phyloP scores from a whole-genome alignment of 2,888 invertebrate genomes.

The Nymphalis urticae region DNA sequence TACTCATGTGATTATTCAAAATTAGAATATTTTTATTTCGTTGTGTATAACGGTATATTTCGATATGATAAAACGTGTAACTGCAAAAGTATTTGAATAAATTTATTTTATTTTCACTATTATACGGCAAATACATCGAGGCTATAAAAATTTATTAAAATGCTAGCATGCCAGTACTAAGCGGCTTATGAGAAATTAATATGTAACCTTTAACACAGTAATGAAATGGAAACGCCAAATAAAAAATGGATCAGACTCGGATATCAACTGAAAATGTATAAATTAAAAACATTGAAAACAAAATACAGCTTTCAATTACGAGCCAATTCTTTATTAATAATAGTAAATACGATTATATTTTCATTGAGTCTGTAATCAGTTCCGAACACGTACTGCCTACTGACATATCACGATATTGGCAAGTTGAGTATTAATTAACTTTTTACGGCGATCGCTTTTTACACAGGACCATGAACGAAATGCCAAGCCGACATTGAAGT shows the following conservation, averaged over 20 bases:
- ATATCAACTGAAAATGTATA: neutral
- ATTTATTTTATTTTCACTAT: too few species aligned
- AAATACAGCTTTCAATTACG: conserved; percentile 29
- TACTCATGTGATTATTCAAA: neutral
- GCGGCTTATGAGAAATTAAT: too few species aligned
- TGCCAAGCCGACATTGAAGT: conserved; percentile 27
- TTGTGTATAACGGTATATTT: too few species aligned
- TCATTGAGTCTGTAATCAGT: conserved; percentile 24
- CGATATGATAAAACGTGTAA: too few species aligned
- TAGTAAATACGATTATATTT: conserved; percentile 34
- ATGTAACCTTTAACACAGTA: too few species aligned
- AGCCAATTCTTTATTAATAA: conserved; percentile 31
- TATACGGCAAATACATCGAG: too few species aligned
- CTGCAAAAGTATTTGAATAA: too few species aligned
- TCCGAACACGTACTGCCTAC: conserved; percentile 32
- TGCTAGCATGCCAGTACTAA: too few species aligned
- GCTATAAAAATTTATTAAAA: neutral
- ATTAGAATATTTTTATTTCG: neutral
- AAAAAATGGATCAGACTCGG: neutral
- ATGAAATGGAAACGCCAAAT: neutral
- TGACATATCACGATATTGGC: conserved; percentile 52
- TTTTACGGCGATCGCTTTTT: conserved; percentile 30
- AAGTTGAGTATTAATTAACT: conserved; percentile 33
- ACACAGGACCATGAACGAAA: conserved; percentile 32
- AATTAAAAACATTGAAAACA: conserved; percentile 15